Evolutionary conservation across 1,140 invertebrate species (phyloP), one percentile per base, ranked within the genome.

Genomic region (Drosophila triauraria): DNA sequence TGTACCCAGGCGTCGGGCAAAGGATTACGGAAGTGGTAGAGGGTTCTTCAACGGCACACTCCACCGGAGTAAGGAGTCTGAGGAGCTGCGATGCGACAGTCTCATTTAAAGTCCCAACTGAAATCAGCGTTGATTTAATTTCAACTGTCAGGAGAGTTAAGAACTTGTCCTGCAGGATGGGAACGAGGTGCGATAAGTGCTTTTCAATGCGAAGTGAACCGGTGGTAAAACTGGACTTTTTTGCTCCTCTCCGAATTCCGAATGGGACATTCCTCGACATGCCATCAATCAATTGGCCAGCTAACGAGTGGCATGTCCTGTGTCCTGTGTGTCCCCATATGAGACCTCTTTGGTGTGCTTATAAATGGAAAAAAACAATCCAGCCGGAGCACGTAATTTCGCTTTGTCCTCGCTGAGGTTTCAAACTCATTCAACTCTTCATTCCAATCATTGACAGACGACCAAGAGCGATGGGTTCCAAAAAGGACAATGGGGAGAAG

Each of bases 271-370:
- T 76, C 68, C 69, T 83, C 72, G 71, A 72, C 78, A 67, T 53
- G 62, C 76, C 84, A 87, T 87, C 84, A 90, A 87, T 87, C 84
- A 87, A 87, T 87, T 87, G 84, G 42, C 80, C 20, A 69, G 54
- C 80, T 87, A 87, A 87, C 84, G 85, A 87, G 78, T 75, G 77
- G 68, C 63, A 71, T 62, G 48, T 77, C 74, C 71, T 65, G 44
- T 50, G 44, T 51, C 30, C 58, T 68, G 62, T 68, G 62, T 44
- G 40, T 59, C 42, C 46, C 27, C 43, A 48, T 76, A 65, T 65
- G 63, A 35, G 59, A 42, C 43, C 40, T 35, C 13, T 38, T 20
- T 38, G n/a, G 43, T 32, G 17, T 20, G 20, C 47, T 43, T 43
- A 42, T 27, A 63, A 59, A 57, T 48, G 46, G 25, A 51, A 65